Evolutionary conservation across 2,113 vertebrate species (phyloP), one percentile per base, ranked within the genome.

Genomic region (Dissostichus mawsoni): DNA sequence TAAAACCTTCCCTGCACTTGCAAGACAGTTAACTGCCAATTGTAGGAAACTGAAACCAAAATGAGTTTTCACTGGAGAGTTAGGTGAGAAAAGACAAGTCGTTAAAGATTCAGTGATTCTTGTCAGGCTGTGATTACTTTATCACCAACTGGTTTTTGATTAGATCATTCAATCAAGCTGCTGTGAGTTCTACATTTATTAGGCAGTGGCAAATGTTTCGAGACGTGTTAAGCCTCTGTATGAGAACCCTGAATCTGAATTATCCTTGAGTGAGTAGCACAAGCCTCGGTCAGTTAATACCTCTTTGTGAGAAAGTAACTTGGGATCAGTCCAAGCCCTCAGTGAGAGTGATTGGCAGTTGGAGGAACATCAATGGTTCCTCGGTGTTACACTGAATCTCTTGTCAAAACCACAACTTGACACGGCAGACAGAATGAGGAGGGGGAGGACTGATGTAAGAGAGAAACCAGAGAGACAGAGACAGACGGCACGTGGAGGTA

Each of bases 291-390:
- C 75, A 76, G 63, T 65, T 79, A 69, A 85, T 73, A 68, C 83
- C 44, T 73, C 71, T 59, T 63, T 80, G 82, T 71, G 76, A 84
- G 74, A 86, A 81, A 87, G 79, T 20, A 53, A 69, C 47, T 80
- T 7, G 8, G 74, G 74, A 87, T 86, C 70, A 62, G 59, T 44
- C 36, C 10, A 36, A 78, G 67, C 82, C 33, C 25, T 73, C 45
- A 1, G 73, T 56, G 29, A 67, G 56, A 85, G 67, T 85, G 77
- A 89, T 75, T 92, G 84, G 44, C 83, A 86, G 82, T 65, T 52
- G 58, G 25, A 77, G 64, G 56, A 81, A 65, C 57, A 75, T 88
- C 80, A 73, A 61, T 68, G 50, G 8, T 33, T 67, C 33, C 61
- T 65, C 23, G 41, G 44, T 70, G 29, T 56, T 67, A 62, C 51